phyloP scores from a whole-genome alignment of 2,797 vertebrate species.

The Semaprochilodus insignis region DNA sequence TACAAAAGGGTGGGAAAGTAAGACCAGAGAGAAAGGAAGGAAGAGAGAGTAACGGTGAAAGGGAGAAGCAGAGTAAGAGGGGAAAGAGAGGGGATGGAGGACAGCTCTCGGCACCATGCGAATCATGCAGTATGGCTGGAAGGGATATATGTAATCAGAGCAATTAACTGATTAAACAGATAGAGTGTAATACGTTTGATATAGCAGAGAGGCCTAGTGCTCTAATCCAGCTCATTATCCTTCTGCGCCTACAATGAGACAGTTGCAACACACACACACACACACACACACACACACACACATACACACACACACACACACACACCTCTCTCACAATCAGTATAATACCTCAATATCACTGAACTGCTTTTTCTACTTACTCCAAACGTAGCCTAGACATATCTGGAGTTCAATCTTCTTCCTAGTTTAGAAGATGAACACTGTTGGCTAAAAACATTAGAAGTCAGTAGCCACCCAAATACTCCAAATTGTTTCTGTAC shows the following conservation, averaged over 20 bases:
- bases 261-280: conserved; percentile 8
- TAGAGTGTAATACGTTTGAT: conserved; percentile 57
- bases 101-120: background rate
- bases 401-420: too few species aligned
- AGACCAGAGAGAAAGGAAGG: conserved; percentile 4
- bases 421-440: too few species aligned
- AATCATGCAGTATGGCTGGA: conserved; percentile 37
- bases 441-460: too few species aligned
- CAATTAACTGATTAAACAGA: conserved; percentile 75
- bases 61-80: background rate
- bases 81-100: background rate
- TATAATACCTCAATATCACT: too few species aligned
- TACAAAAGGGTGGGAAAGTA: conserved; percentile 35
- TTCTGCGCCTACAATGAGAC: conserved; percentile 20
- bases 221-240: conserved; percentile 65
- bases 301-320: conserved; percentile 2
- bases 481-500: too few species aligned
- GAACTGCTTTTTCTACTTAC: too few species aligned
- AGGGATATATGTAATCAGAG: conserved; percentile 50
- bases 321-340: too few species aligned
- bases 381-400: too few species aligned
- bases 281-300: background rate
- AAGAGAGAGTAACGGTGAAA: too few species aligned
- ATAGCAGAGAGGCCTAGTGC: conserved; percentile 55
- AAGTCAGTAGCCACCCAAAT: too few species aligned